Conservation (phyloP, 2,113 vertebrate genomes). For the Scolopax mira region DNA sequence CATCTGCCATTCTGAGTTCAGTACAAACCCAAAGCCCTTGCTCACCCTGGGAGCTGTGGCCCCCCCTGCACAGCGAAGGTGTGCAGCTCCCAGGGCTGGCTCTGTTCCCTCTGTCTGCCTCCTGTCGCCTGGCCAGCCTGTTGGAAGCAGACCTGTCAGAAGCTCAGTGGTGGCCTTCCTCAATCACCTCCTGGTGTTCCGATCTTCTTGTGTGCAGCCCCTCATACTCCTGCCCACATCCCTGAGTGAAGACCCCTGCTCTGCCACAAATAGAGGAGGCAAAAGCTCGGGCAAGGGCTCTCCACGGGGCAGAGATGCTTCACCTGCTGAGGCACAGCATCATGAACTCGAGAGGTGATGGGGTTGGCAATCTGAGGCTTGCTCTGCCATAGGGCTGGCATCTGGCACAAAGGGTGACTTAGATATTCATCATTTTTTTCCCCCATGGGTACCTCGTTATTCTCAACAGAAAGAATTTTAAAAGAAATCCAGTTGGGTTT, state of each 20-base stretch:
- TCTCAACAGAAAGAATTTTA: neutral
- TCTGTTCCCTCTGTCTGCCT: neutral
- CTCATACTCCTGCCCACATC: neutral
- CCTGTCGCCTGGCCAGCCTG: accelerated
- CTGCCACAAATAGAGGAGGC: neutral
- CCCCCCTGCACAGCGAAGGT: neutral
- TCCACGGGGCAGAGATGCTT: neutral
- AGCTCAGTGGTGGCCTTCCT: accelerated
- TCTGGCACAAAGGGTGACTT: neutral
- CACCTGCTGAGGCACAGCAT: neutral
- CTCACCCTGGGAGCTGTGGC: neutral
- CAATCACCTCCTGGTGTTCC: neutral
- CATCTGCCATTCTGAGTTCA: neutral
- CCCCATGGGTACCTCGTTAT: neutral
- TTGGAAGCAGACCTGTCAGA: neutral
- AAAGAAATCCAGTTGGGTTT: neutral
- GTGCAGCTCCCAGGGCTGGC: neutral
- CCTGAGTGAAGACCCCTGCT: accelerated
- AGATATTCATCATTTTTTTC: neutral
- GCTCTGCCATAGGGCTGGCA: neutral
- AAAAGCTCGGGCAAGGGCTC: accelerated
- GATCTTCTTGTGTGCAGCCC: accelerated
- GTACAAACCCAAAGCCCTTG: neutral
- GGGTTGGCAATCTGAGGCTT: neutral
- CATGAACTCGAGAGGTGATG: accelerated